Evolutionary conservation across 2,113 vertebrate species (phyloP), one percentile per base, ranked within the genome.

Genomic region (Hippopotamus amphibius): DNA sequence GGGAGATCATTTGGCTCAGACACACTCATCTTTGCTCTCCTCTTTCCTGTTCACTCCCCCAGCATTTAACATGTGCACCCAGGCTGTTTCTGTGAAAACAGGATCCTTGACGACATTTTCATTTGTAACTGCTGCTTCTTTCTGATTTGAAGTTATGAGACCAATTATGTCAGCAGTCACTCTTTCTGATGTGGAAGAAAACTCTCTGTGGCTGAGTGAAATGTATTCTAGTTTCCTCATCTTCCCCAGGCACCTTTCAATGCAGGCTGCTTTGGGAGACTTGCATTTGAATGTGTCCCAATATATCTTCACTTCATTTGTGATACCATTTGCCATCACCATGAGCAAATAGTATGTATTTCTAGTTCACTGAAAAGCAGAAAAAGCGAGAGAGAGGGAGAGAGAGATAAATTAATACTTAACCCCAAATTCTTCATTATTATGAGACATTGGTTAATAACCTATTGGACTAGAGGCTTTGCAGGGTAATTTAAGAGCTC

Each of bases 101-200:
- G 22, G 48, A 50, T 93, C 76, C 92, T 92, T 81, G 48, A 68
- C 0, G 4, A 71, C 83, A 90, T 28, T 95, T 92, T 87, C 71
- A 94, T 81, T 90, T 94, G 59, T 94, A 76, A 94, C 46, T 53
- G 57, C 65, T 76, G n/a, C 63, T 81, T 66, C 84, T 90, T 93
- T 90, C 95, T 95, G 50, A 88, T 82, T 90, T 91, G 76, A 93
- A 87, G 30, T 92, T 92, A 66, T 41, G 55, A 92, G 28, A 61
- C 26, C 91, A 91, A 43, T 96, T 93, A 91, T 59, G 37, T 84
- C 65, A 93, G 53, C 15, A 59, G 86, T 92, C 17, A 59, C 41
- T 88, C 59, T 95, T 80, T 59, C 43, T 94, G 26, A 43, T 88
- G 17, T 88, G 53, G 69, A 96, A 69, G 76, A 84, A 84, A 69